Conservation (phyloP, 53 echinoderm and acorn worm genomes). For the Actinopyga echinites region DNA sequence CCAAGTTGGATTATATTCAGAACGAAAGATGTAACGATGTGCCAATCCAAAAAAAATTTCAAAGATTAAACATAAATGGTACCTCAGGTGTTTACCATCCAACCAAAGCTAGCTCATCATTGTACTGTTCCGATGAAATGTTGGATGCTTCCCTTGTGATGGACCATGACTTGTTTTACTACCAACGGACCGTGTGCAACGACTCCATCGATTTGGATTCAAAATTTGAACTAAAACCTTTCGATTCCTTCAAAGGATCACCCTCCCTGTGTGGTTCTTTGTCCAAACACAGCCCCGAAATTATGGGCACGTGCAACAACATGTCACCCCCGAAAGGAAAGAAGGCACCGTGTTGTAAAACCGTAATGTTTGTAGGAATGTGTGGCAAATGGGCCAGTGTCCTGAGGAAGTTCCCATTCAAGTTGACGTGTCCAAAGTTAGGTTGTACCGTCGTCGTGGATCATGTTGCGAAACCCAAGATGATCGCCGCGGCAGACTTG, state of each 20-base stretch:
- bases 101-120: no score
- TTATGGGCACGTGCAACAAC: not conserved
- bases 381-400: constrained; percentile 7
- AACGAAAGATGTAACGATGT: no score
- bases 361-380: constrained; percentile 13
- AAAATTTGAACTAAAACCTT: no score
- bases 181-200: no score
- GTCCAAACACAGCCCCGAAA: not conserved
- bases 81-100: no score
- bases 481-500: not conserved
- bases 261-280: not conserved
- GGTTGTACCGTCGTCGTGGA: constrained; percentile 6
- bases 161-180: no score
- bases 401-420: constrained; percentile 11
- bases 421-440: not conserved
- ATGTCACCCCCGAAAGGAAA: not conserved
- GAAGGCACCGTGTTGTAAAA: not conserved
- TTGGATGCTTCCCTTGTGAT: no score
- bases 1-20: no score
- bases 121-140: no score
- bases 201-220: no score
- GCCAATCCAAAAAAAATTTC: no score
- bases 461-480: not conserved
- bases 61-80: no score
- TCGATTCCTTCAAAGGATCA: not conserved